phyloP scores from a whole-genome alignment of 2,797 vertebrate species.

The Sebastes hubbsi region DNA sequence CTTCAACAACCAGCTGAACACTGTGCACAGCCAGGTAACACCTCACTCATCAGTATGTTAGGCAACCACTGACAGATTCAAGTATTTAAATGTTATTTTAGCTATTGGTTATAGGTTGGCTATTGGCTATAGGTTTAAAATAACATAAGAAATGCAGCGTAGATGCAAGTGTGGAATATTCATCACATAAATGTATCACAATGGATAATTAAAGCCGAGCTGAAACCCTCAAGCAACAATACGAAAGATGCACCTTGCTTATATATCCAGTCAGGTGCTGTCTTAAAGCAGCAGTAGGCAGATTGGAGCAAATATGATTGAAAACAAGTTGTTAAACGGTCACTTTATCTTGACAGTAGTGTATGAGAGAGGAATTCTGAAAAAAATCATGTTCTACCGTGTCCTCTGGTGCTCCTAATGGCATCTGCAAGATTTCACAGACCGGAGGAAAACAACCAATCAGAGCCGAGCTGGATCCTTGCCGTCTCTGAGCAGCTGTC shows the following conservation, averaged over 20 bases:
- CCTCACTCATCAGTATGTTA: background rate
- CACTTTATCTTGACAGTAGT: too few relatives aligned
- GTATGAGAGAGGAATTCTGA: rapidly evolving
- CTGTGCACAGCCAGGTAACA: conserved; percentile 88
- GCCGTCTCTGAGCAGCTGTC: too few relatives aligned
- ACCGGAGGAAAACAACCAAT: too few relatives aligned
- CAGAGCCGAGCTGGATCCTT: too few relatives aligned
- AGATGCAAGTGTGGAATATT: background rate
- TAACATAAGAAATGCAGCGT: background rate
- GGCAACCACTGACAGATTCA: background rate
- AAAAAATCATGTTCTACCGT: too few relatives aligned
- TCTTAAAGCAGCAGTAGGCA: background rate
- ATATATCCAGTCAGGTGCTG: background rate
- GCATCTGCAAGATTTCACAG: too few relatives aligned
- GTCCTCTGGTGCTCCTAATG: rapidly evolving
- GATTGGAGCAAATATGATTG: too few relatives aligned
- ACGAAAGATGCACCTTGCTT: background rate
- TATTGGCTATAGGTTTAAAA: too few relatives aligned
- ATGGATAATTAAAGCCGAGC: conserved; percentile 3
- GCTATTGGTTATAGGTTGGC: too few relatives aligned
- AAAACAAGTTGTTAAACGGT: too few relatives aligned
- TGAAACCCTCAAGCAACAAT: background rate
- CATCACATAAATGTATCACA: background rate
- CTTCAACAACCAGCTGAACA: conserved; percentile 99
- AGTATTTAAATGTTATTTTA: conserved; percentile 4